A percentile compares a stretch with the other conserved stretches of the same genome.
Evolutionary conservation across 2,113 vertebrate genomes (phyloP).

Genomic region (Astur gentilis): DNA sequence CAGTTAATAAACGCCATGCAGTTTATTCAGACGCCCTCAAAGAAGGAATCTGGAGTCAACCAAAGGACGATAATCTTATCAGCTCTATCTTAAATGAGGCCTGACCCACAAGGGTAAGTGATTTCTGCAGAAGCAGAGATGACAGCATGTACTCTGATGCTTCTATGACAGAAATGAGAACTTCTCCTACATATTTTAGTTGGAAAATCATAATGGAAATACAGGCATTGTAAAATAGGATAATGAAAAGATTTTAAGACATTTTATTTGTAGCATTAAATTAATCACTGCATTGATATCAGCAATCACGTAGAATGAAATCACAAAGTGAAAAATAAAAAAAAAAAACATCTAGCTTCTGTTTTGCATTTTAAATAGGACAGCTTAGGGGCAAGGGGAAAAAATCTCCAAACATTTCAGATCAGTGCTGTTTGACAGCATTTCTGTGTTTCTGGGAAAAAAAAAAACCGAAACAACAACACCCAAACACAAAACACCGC

Average conservation of each 20-base stretch:
- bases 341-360: not conserved
- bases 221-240: not conserved
- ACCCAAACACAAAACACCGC: not conserved
- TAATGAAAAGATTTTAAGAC: not conserved
- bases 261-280: not conserved
- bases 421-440: not conserved
- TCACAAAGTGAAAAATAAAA: not conserved
- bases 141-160: not conserved
- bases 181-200: not conserved
- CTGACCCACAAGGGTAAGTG: not conserved
- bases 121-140: not conserved
- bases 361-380: not conserved
- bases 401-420: not conserved
- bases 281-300: not conserved
- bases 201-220: not conserved
- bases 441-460: not conserved
- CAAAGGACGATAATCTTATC: not conserved
- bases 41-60: not conserved
- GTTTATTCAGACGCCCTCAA: not conserved
- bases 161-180: not conserved
- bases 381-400: not conserved
- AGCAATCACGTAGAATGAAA: not conserved
- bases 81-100: not conserved
- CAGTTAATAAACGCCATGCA: not conserved
- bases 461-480: no score